Evolutionary conservation across 2,888 invertebrate genomes (phyloP).

Genomic region (Acleris laterana): DNA sequence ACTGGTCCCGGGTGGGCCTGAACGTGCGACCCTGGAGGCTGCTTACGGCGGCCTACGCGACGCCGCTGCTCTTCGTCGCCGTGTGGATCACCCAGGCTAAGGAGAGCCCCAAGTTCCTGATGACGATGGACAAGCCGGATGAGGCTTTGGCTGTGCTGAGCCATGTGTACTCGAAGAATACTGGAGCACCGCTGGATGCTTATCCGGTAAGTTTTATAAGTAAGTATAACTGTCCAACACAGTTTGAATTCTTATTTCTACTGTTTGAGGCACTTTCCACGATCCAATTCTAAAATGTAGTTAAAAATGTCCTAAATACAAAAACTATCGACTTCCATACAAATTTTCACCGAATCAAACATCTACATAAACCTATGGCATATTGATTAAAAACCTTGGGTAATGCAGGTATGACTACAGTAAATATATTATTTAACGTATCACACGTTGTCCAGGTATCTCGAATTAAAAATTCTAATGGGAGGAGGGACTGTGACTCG

Average conservation of each 20-base stretch:
- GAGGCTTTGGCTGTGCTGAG: slow-evolving; percentile 81
- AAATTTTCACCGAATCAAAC: no score
- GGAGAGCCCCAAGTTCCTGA: slow-evolving; percentile 91
- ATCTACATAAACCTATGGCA: no score
- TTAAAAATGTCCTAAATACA: no score
- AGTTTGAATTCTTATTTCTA: no score
- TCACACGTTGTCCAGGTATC: slow-evolving; percentile 54
- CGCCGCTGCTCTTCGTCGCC: slow-evolving; percentile 83
- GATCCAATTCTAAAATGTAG: no score
- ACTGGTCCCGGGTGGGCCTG: slow-evolving; percentile 64
- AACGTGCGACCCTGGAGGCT: slow-evolving; percentile 89
- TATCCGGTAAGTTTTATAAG: slow-evolving; percentile 70
- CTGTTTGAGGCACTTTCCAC: no score
- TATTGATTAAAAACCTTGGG: no score
- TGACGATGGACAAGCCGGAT: slow-evolving; percentile 84
- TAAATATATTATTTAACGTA: no score
- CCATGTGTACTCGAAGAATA: slow-evolving; percentile 63
- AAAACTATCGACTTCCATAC: no score
- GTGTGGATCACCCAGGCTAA: slow-evolving; percentile 73
- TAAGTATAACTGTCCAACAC: no score
- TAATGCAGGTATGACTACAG: no score
- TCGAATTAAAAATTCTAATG: slow-evolving; percentile 52
- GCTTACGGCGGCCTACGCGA: slow-evolving; percentile 86
- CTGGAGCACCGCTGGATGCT: slow-evolving; percentile 53
- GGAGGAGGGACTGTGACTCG: slow-evolving; percentile 38